phyloP scores from a whole-genome alignment of 2,113 vertebrate species.

The Ellobius talpinus region DNA sequence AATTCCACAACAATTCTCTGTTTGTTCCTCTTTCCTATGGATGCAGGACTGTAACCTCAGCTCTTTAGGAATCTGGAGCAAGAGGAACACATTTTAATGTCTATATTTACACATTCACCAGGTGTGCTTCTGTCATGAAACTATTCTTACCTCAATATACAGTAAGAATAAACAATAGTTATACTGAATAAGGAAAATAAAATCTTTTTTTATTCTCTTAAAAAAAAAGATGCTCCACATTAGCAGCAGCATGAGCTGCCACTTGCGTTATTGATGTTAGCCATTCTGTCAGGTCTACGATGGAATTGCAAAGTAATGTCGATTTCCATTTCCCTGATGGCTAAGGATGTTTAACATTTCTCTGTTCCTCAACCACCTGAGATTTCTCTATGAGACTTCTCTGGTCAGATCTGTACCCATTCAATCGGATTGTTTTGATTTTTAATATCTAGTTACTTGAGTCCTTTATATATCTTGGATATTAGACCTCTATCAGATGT shows the following conservation, averaged over 20 bases:
- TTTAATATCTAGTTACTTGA: background rate
- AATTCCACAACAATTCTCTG: background rate
- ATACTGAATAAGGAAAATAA: conserved; percentile 14
- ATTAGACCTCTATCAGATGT: background rate
- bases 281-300: background rate
- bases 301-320: background rate
- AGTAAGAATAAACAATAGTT: conserved; percentile 42
- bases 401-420: background rate
- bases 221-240: background rate
- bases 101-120: conserved; percentile 16
- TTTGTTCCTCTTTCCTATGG: background rate
- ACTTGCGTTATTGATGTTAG: background rate
- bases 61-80: background rate
- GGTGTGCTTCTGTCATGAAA: background rate
- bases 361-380: background rate
- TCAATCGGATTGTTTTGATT: background rate
- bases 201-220: conserved; percentile 17
- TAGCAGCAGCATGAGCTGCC: background rate
- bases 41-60: background rate
- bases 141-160: background rate
- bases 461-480: background rate
- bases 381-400: background rate
- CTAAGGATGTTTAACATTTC: background rate
- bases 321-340: background rate
- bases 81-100: background rate